Percentiles rank a stretch among this genome's conserved stretches.
These are phyloP conservation scores for Urocolius indicus DNA, from an alignment of 2,113 vertebrate genomes.

Conservation along the genomic window DNA sequence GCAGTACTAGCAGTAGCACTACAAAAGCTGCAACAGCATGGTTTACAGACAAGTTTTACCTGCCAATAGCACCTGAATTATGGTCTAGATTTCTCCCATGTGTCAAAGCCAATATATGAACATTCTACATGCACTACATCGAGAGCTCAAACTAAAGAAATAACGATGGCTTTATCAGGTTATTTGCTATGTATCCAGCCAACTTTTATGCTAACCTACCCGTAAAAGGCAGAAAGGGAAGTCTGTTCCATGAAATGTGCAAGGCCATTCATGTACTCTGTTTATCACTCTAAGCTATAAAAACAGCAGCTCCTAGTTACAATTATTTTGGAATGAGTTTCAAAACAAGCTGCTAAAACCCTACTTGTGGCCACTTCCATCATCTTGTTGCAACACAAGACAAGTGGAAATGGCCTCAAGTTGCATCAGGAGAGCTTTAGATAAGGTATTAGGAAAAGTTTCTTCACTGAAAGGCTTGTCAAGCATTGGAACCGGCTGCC, in stretches of 20 bases:
- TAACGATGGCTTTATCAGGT: background rate
- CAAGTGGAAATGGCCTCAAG: no score
- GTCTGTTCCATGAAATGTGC: background rate
- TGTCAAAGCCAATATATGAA: background rate
- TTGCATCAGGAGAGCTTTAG: no score
- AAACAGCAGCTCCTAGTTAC: background rate
- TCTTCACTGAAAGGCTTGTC: no score
- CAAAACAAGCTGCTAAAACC: background rate
- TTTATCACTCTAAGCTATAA: background rate
- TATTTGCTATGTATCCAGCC: background rate
- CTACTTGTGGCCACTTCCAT: background rate
- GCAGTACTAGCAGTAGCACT: background rate
- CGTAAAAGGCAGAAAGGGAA: background rate
- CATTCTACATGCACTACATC: background rate
- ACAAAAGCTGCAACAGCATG: background rate
- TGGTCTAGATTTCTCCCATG: background rate
- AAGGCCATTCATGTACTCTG: background rate
- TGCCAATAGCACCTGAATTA: background rate
- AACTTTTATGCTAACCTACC: background rate
- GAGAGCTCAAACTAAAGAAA: background rate
- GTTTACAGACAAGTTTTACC: background rate
- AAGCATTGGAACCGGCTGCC: no score
- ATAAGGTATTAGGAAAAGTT: no score
- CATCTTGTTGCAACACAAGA: background rate
- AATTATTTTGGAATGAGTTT: background rate